Evolutionary conservation across 2,113 vertebrate species (phyloP).

Genomic region (Sinocyclocheilus maitianheensis): DNA sequence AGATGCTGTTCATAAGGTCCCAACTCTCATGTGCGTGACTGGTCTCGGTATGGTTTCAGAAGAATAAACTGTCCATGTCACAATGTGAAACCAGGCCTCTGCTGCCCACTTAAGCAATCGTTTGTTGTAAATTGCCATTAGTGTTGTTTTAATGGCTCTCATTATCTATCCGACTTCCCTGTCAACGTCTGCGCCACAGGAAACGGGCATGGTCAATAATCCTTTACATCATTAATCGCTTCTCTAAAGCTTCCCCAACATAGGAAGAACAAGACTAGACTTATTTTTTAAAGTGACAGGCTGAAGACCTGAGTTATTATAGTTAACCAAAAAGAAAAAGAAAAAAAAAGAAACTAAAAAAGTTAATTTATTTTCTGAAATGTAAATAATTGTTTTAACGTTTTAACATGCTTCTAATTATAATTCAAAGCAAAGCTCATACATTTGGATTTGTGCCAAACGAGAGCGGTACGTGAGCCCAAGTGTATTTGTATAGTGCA

Average conservation of each 20-base stretch:
- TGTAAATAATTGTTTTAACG: too few relatives aligned
- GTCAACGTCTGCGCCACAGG: slow-evolving; percentile 76
- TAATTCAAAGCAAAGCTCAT: not conserved
- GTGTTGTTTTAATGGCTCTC: slow-evolving; percentile 76
- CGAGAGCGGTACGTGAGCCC: not conserved
- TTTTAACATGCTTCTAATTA: not conserved
- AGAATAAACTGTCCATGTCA: slow-evolving; percentile 43
- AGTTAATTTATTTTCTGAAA: too few relatives aligned
- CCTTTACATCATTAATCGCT: slow-evolving; percentile 71
- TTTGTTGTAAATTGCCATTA: slow-evolving; percentile 80
- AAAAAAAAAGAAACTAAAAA: too few relatives aligned
- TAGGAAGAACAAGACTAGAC: slow-evolving; percentile 54
- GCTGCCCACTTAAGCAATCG: slow-evolving; percentile 77
- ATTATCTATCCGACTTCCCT: slow-evolving; percentile 75
- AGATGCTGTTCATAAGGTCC: not conserved
- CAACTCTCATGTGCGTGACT: not conserved
- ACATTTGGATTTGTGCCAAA: not conserved
- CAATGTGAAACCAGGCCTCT: slow-evolving; percentile 64
- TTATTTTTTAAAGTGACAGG: slow-evolving; percentile 64
- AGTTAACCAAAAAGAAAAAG: not conserved
- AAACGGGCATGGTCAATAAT: slow-evolving; percentile 76
- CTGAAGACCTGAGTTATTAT: not conserved
- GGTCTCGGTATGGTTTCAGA: slow-evolving; percentile 26
- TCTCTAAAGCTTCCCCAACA: slow-evolving; percentile 65
- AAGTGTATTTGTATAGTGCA: not conserved